Evolutionary conservation across 2,888 invertebrate species (phyloP).

Genomic region (Synergus japonicus): DNA sequence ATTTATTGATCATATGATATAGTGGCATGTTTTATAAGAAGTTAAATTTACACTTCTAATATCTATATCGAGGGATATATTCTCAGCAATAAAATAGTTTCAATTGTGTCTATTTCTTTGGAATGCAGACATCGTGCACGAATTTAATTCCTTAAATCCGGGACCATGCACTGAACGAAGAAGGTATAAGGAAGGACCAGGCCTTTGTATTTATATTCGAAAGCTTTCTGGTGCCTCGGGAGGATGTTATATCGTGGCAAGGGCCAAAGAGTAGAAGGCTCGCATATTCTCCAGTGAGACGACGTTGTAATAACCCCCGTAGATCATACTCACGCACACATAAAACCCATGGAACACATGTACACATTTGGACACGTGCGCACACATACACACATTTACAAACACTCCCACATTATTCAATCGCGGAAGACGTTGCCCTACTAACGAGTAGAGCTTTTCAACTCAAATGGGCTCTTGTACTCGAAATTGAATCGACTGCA

Average conservation of each 20-base stretch:
- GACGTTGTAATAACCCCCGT: conserved; percentile 72
- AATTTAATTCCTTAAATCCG: conserved; percentile 29
- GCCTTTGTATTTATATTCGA: conserved; percentile 4
- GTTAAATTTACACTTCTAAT: neutral
- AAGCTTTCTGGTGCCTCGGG: conserved; percentile 8
- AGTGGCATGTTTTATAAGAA: conserved; percentile 22
- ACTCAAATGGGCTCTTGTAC: conserved; percentile 7
- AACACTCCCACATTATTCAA: conserved; percentile 10
- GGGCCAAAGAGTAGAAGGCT: conserved; percentile 25
- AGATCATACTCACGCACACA: conserved; percentile 65
- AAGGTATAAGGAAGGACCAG: conserved; percentile 2
- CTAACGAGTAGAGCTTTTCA: conserved; percentile 54
- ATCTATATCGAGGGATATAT: neutral
- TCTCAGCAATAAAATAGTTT: conserved; percentile 7
- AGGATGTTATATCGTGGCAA: conserved; percentile 18
- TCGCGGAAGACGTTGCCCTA: conserved; percentile 60
- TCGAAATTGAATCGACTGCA: conserved; percentile 15
- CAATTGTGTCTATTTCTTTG: conserved; percentile 3
- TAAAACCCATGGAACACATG: neutral
- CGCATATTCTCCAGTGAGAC: conserved; percentile 49
- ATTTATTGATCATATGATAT: conserved; percentile 16
- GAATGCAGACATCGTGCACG: conserved; percentile 15
- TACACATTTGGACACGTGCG: neutral
- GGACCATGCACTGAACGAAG: conserved; percentile 14
- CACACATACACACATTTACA: neutral